Percentiles rank a stretch among this genome's conserved stretches.
Evolutionary conservation across 2,113 vertebrate genomes (phyloP).

Genomic region (Halichoerus grypus): DNA sequence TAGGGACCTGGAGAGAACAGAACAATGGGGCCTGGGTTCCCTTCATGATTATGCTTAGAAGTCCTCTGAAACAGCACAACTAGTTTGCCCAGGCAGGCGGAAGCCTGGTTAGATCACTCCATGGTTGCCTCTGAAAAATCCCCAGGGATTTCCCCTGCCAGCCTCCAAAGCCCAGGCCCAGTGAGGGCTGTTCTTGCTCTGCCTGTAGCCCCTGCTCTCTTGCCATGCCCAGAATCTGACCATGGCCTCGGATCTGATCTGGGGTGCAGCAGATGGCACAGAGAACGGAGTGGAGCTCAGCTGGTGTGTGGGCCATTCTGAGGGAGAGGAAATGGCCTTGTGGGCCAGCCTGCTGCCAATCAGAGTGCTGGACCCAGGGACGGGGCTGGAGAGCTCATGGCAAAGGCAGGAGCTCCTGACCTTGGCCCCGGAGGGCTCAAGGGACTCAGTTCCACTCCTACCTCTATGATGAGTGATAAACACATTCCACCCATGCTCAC

Average conservation of each 20-base stretch:
- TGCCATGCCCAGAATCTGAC: neutral
- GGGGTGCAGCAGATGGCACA: conserved; percentile 47
- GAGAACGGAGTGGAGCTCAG: neutral
- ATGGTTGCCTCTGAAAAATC: neutral
- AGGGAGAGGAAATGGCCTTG: neutral
- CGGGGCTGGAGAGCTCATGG: neutral
- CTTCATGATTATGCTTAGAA: neutral
- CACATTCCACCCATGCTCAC: neutral
- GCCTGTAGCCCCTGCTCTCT: neutral
- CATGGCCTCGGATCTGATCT: neutral
- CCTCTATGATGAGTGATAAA: neutral
- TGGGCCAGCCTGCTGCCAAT: neutral
- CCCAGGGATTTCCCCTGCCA: neutral
- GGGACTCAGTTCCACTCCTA: neutral
- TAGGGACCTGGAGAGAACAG: neutral
- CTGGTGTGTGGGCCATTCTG: neutral
- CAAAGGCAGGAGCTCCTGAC: neutral
- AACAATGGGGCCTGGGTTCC: neutral
- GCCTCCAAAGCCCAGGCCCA: neutral
- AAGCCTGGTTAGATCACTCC: neutral
- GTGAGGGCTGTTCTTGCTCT: neutral
- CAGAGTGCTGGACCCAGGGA: neutral
- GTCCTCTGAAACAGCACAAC: neutral
- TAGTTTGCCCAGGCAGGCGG: neutral
- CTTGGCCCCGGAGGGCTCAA: neutral